Evolutionary conservation across 2,113 vertebrate genomes (phyloP).

Genomic region (Panthera tigris): DNA sequence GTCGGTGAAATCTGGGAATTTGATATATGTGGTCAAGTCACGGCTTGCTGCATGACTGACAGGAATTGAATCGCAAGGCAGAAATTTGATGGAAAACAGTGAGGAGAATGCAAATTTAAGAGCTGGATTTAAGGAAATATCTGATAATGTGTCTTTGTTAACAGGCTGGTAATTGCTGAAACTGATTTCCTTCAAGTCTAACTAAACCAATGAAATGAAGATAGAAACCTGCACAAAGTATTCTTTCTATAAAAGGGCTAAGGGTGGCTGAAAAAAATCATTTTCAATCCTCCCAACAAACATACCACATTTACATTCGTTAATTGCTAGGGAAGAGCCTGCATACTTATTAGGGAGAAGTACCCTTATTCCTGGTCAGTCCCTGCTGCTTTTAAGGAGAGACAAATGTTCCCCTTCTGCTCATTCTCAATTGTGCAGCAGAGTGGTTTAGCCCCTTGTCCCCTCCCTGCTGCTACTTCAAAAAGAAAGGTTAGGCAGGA

Average conservation of each 20-base stretch:
- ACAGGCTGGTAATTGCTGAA: background rate
- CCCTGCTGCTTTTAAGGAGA: background rate
- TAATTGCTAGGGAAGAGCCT: background rate
- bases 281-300: background rate
- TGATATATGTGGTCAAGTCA: background rate
- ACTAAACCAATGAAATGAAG: background rate
- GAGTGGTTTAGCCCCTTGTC: background rate
- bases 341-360: background rate
- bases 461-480: background rate
- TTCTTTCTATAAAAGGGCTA: background rate
- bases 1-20: background rate
- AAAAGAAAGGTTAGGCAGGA: conserved; percentile 19
- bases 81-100: background rate
- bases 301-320: background rate
- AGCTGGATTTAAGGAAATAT: background rate
- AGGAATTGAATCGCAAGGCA: background rate
- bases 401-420: background rate
- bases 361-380: background rate
- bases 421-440: background rate
- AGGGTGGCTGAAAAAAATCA: background rate
- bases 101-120: background rate
- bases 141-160: background rate
- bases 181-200: background rate
- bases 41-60: background rate
- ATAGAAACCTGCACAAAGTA: background rate